Base-by-base conservation (phyloP, 2,113 vertebrate species). In the Hemichromis elongatus region DNA sequence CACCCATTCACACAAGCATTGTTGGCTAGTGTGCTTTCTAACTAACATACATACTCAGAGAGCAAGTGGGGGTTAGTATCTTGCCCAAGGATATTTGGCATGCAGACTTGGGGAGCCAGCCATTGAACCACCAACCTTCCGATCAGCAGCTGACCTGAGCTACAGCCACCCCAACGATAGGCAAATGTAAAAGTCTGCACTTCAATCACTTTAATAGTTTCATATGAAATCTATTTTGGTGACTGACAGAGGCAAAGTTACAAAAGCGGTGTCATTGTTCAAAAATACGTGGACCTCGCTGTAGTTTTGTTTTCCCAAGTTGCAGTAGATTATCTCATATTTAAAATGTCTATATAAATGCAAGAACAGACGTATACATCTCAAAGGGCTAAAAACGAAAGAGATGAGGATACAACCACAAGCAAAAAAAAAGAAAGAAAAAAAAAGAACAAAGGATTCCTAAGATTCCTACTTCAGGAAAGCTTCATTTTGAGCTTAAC, bases 351-450 rank as follows among this genome's bases (percentile, higher is more conserved):
- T 8, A 66, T 66, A 40, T 40, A 21, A 40, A 66, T 66, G 61
- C 3, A 3, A 40, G 61, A 66, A 66, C 61, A 40, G 61, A 66
- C 14, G 9, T 40, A 21, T 66, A 13, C 11, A 40, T 9, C 61
- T 9, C 35, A 66, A 21, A 66, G 19, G 9, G 19, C 35, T 21
- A 24, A 66, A 66, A 40, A 66, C 21, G 35, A 66, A 66, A 66
- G 12, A 42, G n/a, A 68, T 42, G 63, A 42, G 7, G 63, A 68
- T 42, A 42, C 63, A 68, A 68, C 35, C 37, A 45, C 11, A 40
- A 45, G 11, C 8, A n/a, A 0, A 3, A 14, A 12, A 68, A 70
- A 26, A 26, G 1, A 12, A n/a, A n/a, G n/a, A 45, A 45, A 45
- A 21, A 70, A 70, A 26, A 45, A 63, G 59, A 63, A 37, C 59